Conservation (phyloP, 2,113 vertebrate genomes). For the Platysteira castanea region DNA sequence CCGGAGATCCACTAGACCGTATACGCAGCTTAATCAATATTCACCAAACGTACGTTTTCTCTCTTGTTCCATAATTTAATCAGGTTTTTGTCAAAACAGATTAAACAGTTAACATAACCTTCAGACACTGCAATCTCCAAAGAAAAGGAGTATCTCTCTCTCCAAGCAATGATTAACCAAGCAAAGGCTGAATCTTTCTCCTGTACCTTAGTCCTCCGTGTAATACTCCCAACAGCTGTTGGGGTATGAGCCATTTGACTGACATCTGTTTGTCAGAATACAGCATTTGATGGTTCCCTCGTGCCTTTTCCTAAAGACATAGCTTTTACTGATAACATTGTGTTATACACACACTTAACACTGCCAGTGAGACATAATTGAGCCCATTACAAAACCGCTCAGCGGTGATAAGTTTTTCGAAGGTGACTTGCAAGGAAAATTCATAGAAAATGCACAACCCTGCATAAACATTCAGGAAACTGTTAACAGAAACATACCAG, state of each 20-base stretch:
- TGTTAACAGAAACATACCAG: not conserved
- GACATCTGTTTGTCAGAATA: not conserved
- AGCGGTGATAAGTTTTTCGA: not conserved
- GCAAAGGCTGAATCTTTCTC: not conserved
- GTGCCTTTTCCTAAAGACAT: not conserved
- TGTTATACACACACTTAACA: not conserved
- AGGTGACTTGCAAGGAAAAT: not conserved
- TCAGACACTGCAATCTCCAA: not conserved
- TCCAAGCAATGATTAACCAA: not conserved
- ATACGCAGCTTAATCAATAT: not conserved
- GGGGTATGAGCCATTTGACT: not conserved
- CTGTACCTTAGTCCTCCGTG: not conserved
- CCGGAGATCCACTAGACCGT: not conserved
- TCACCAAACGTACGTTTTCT: not conserved
- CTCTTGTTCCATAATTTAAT: not conserved
- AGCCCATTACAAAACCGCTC: not conserved
- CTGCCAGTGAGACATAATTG: not conserved
- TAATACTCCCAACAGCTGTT: not conserved
- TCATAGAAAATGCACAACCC: not conserved
- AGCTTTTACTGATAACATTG: not conserved
- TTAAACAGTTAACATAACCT: not conserved
- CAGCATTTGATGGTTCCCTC: not conserved
- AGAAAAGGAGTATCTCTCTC: not conserved
- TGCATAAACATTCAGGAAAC: not conserved
- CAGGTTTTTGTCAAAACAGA: not conserved